Conservation (phyloP, 2,797 vertebrate species). For the Thalassophryne amazonica region DNA sequence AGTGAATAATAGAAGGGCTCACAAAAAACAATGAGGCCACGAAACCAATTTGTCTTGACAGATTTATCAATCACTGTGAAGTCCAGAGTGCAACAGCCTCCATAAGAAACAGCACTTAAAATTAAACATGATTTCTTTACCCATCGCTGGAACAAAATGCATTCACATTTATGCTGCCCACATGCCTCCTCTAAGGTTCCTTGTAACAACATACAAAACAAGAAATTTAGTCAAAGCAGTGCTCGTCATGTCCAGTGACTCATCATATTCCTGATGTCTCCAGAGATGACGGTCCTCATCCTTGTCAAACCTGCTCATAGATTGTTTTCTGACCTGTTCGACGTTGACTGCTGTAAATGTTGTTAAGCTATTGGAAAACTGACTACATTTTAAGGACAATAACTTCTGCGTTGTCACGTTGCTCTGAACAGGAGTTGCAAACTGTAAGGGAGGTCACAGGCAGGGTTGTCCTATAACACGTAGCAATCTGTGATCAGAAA, state of each 20-base stretch:
- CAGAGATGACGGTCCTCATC: conserved; percentile 55
- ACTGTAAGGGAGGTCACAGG: no score
- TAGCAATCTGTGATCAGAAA: no score
- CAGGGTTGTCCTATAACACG: no score
- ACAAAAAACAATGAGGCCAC: conserved; percentile 9
- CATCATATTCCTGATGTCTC: conserved; percentile 56
- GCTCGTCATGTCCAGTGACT: conserved; percentile 59
- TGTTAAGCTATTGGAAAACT: conserved; percentile 29
- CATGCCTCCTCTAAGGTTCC: not conserved
- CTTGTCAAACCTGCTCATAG: conserved; percentile 51
- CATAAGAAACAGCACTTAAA: conserved; percentile 6
- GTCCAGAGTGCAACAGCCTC: not conserved
- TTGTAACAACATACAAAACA: conserved; percentile 14
- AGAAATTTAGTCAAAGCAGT: conserved; percentile 22
- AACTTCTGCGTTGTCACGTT: conserved; percentile 1
- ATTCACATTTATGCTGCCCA: not conserved
- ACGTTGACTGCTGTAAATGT: conserved; percentile 53
- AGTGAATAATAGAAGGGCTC: conserved; percentile 57
- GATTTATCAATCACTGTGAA: conserved; percentile 23
- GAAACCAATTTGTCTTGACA: conserved; percentile 5
- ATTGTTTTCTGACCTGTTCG: conserved; percentile 56
- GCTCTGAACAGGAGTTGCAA: not conserved
- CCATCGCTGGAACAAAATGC: no score
- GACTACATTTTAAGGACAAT: conserved; percentile 43
- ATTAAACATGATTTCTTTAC: not conserved